Evolutionary conservation across 2,113 vertebrate genomes (phyloP).

Genomic region (Gallinago media): DNA sequence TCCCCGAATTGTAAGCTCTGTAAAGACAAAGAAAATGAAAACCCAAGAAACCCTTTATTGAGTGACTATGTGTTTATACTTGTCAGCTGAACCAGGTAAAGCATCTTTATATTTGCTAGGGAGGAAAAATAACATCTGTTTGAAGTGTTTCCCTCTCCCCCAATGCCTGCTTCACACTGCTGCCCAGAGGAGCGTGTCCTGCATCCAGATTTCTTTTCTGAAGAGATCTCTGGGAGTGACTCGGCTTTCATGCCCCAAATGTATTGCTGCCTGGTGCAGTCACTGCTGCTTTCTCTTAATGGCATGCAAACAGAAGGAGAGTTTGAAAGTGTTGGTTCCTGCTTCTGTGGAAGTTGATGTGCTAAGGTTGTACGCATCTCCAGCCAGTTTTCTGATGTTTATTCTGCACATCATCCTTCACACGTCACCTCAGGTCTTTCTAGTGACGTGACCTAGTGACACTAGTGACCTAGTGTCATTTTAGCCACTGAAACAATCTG

Average conservation of each 20-base stretch:
- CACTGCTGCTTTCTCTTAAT: not conserved
- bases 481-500: not conserved
- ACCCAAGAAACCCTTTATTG: not conserved
- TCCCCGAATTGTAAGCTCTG: not conserved
- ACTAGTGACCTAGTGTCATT: not conserved
- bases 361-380: not conserved
- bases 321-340: not conserved
- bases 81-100: not conserved
- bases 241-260: not conserved
- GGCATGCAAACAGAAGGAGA: not conserved
- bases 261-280: not conserved
- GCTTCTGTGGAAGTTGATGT: not conserved
- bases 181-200: not conserved
- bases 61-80: not conserved
- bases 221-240: not conserved
- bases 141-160: fast-evolving
- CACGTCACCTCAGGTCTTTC: not conserved
- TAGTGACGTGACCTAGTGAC: not conserved
- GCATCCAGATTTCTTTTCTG: not conserved
- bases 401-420: not conserved
- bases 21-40: not conserved
- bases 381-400: not conserved
- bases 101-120: not conserved
- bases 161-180: fast-evolving
- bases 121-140: not conserved